phyloP scores from a whole-genome alignment of 2,888 invertebrate genomes.

The Hemithea aestivaria region DNA sequence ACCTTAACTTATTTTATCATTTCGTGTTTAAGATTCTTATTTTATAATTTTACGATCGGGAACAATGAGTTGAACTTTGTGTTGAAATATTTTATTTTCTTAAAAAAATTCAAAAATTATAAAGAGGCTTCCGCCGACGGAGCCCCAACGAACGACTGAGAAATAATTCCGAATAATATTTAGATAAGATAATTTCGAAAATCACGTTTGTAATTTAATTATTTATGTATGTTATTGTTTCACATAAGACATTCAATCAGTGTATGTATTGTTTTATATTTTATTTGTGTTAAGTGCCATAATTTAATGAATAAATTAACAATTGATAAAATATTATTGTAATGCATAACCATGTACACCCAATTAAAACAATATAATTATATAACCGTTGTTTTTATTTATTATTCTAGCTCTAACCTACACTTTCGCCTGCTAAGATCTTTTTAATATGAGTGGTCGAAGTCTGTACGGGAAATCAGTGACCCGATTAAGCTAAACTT shows the following conservation, averaged over 20 bases:
- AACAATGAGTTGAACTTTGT: conserved; percentile 69
- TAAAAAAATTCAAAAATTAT: conserved; percentile 53
- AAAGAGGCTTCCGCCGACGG: conserved; percentile 68
- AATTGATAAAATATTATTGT: conserved; percentile 74
- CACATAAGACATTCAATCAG: conserved; percentile 62
- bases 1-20: conserved; percentile 64
- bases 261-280: conserved; percentile 66
- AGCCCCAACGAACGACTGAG: conserved; percentile 77
- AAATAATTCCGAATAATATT: conserved; percentile 66
- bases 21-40: conserved; percentile 53
- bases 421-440: no score
- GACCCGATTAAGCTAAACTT: no score
- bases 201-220: conserved; percentile 15
- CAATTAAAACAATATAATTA: conserved; percentile 71
- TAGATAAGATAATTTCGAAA: conserved; percentile 33
- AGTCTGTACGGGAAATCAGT: no score
- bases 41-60: conserved; percentile 73
- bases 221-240: conserved; percentile 29
- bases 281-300: conserved; percentile 77
- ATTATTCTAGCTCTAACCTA: no score
- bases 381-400: conserved; percentile 61
- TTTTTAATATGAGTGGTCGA: no score
- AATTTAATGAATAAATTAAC: conserved; percentile 78
- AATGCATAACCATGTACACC: conserved; percentile 78
- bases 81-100: conserved; percentile 69